Evolutionary conservation across 2,888 invertebrate species (phyloP).

Genomic region (Cerastoderma edule): DNA sequence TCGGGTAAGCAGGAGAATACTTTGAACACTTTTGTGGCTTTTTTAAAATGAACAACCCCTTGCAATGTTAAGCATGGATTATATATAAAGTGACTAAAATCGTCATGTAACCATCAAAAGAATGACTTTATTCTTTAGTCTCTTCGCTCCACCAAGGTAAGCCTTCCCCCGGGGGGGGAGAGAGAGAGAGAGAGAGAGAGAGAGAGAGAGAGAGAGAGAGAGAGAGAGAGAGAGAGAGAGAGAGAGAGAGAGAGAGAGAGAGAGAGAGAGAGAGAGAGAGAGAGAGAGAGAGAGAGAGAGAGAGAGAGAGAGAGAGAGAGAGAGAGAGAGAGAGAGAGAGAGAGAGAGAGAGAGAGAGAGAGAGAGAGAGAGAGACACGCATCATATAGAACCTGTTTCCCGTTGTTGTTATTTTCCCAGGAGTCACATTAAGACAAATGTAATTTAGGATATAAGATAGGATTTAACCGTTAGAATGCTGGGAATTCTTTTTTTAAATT

Average conservation of each 20-base stretch:
- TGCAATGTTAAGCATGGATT: no score
- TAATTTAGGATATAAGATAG: neutral
- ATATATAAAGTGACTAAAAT: no score
- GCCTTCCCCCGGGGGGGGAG: no score
- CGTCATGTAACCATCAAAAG: no score
- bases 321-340: neutral
- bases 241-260: constrained; percentile 1
- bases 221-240: constrained; percentile 1
- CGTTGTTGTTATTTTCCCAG: neutral
- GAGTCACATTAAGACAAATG: neutral
- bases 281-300: constrained; percentile 1
- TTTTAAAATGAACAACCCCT: no score
- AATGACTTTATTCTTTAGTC: no score
- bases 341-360: neutral
- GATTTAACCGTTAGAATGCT: neutral
- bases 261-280: neutral
- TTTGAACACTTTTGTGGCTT: no score
- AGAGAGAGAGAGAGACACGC: neutral
- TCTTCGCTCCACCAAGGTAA: no score
- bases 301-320: neutral
- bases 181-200: constrained; percentile 1
- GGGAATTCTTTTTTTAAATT: neutral
- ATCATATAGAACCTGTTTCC: neutral
- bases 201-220: neutral
- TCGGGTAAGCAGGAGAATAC: no score